Conservation (phyloP, 92 coral and sea anemone species). For the Phenganax marumi region DNA sequence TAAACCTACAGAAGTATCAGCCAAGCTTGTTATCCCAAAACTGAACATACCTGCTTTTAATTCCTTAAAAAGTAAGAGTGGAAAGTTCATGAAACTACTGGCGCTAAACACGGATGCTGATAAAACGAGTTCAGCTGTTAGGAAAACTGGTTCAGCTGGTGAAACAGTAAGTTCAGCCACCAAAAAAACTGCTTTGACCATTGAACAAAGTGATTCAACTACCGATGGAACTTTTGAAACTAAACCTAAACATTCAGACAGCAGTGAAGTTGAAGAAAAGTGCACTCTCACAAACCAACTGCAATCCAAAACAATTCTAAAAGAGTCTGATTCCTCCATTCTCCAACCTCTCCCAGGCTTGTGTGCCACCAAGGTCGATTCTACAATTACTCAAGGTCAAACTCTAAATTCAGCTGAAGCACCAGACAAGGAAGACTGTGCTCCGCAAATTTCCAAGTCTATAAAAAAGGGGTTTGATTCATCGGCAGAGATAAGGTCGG, state of each 20-base stretch:
- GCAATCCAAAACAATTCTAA: too few species aligned
- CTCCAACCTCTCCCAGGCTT: too few species aligned
- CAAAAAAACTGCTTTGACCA: not conserved
- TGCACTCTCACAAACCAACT: too few species aligned
- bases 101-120: too few species aligned
- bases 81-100: too few species aligned
- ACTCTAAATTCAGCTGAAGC: not conserved
- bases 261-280: too few species aligned
- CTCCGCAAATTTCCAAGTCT: not conserved
- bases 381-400: not conserved
- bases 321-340: too few species aligned
- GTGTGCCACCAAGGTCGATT: too few species aligned
- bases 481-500: not conserved
- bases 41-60: not conserved
- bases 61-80: not conserved
- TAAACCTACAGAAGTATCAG: not conserved
- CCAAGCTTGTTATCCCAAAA: not conserved
- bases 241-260: too few species aligned
- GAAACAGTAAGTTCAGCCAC: not conserved
- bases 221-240: too few species aligned
- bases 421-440: not conserved
- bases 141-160: not conserved
- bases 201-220: not conserved
- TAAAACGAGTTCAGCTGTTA: not conserved
- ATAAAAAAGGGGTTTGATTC: not conserved